A percentile compares a stretch with the other conserved stretches of the same genome.
phyloP scores from a whole-genome alignment of 2,113 vertebrate genomes.

The Scomber japonicus region DNA sequence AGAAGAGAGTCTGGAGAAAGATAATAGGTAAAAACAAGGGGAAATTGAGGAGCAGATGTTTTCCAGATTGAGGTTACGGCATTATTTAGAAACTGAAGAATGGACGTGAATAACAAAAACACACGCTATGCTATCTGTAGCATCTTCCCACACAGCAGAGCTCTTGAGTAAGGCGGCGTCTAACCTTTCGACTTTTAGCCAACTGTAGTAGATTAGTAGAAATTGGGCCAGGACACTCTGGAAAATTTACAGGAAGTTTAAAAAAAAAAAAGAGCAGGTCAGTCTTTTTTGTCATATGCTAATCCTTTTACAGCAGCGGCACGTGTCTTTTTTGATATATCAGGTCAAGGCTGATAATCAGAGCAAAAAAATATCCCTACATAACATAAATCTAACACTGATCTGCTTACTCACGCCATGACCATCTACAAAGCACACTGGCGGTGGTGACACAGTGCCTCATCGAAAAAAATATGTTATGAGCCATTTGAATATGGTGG shows the following conservation, averaged over 20 bases:
- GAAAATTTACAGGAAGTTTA: background rate
- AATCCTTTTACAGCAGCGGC: constrained; percentile 43
- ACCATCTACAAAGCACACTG: constrained; percentile 35
- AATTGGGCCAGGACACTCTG: background rate
- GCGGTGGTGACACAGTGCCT: constrained; percentile 23
- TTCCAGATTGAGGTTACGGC: background rate
- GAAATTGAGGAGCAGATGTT: constrained; percentile 12
- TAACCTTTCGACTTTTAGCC: background rate
- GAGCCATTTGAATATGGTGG: constrained; percentile 58
- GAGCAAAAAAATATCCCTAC: constrained; percentile 39
- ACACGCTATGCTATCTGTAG: background rate
- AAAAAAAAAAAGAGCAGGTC: constrained; percentile 23
- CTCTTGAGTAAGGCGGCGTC: background rate
- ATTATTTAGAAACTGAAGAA: background rate
- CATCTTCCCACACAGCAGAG: background rate
- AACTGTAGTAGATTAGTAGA: background rate
- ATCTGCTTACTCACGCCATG: constrained; percentile 62
- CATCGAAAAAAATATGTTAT: constrained; percentile 57
- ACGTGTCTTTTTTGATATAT: constrained; percentile 17
- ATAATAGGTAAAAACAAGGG: background rate
- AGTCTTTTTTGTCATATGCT: constrained; percentile 17
- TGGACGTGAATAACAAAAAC: background rate
- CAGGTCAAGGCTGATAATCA: constrained; percentile 47
- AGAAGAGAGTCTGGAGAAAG: constrained; percentile 28
- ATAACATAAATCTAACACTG: constrained; percentile 60